Evolutionary conservation across 2,888 invertebrate genomes (phyloP), one percentile per base, ranked within the genome.

Genomic region (Aquatica leii): DNA sequence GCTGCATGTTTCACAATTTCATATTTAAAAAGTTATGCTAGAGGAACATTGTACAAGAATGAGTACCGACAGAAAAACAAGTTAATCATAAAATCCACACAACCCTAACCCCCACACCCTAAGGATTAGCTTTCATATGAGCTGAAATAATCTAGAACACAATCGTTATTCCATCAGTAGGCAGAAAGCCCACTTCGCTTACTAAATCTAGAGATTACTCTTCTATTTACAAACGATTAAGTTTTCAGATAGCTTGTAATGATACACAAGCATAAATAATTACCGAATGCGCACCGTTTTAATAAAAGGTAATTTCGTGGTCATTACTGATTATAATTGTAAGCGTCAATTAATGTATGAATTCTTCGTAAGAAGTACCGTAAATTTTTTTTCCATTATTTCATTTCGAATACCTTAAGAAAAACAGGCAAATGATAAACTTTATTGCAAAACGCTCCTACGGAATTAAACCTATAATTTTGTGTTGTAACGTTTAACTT

Each of bases 131-230:
- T 31, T 58, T 43, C 61, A 64, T 61, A 65, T 50, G 55, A 66
- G 66, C 59, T 50, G 35, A 61, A 62, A 65, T 71, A 71, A 71
- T 71, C 71, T 68, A 56, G 69, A 59, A 66, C 69, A 67, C 69
- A 68, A 71, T 72, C 67, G 60, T 67, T 70, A 58, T 62, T 63
- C 62, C 60, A 69, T 72, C 63, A 46, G 53, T 56, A 49, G 50
- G 46, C 51, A 48, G 61, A 60, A 60, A 46, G 58, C 53, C 57
- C 50, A 54, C 31, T 34, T 46, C 59, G 40, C 17, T 20, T 9
- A 18, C 46, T 49, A 49, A 62, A 59, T 53, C 60, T 53, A 41
- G 58, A 60, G 68, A 62, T 68, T 68, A 68, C 58, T 59, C n/a
- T 58, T 50, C 58, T 68, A 68, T 66, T 68, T 68, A 68, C 63